Evolutionary conservation across 2,113 vertebrate species (phyloP).

Genomic region (Emydocephalus ijimae): DNA sequence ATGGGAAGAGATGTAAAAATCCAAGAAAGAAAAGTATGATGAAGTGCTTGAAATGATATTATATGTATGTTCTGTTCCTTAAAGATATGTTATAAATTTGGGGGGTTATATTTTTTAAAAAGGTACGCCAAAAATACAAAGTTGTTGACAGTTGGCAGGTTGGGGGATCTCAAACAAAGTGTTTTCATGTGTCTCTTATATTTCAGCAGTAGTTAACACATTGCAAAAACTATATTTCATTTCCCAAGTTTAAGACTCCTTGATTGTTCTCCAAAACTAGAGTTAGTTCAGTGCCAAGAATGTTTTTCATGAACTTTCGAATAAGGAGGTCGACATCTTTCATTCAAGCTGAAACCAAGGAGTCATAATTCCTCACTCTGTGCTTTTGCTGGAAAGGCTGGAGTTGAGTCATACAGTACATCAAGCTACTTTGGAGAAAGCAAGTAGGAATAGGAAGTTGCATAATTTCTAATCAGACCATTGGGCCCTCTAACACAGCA

Average conservation of each 20-base stretch:
- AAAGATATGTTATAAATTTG: not conserved
- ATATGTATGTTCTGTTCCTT: not conserved
- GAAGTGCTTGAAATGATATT: not conserved
- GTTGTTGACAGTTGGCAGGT: not conserved
- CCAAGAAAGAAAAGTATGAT: not conserved
- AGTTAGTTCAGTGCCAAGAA: not conserved
- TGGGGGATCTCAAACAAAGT: not conserved
- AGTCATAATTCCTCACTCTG: not conserved
- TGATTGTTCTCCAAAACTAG: not conserved
- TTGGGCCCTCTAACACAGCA: too few relatives aligned
- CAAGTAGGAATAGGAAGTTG: not conserved
- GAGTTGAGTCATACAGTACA: not conserved
- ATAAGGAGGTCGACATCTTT: not conserved
- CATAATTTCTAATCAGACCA: not conserved
- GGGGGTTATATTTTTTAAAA: not conserved
- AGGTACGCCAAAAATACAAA: not conserved
- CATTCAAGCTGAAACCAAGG: not conserved
- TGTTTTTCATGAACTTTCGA: not conserved
- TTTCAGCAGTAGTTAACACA: not conserved
- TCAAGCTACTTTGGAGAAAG: not conserved
- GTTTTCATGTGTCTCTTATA: not conserved
- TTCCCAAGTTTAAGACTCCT: not conserved
- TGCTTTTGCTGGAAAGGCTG: not conserved
- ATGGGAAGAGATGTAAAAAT: not conserved
- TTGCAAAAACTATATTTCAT: not conserved